A percentile compares a stretch with the other conserved stretches of the same genome.
Evolutionary conservation across 1,140 invertebrate genomes (phyloP).

Genomic region (Bombus sylvicola): DNA sequence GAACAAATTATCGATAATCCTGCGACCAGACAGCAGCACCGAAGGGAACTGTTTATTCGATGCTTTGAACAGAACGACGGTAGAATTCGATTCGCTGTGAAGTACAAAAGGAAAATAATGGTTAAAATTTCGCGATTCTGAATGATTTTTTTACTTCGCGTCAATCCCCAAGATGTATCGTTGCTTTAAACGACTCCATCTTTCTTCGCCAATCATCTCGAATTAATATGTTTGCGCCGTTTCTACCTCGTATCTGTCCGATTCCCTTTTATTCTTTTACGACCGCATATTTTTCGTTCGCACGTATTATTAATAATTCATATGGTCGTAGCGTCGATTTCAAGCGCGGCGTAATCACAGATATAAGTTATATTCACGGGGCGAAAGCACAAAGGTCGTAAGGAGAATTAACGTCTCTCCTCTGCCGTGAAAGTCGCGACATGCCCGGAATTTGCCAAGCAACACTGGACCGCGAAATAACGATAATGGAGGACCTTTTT

Average conservation of each 20-base stretch:
- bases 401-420: conserved; percentile 55
- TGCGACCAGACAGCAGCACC: not conserved
- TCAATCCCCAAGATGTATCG: not conserved
- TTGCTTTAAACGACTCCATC: not conserved
- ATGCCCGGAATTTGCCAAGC: conserved; percentile 37
- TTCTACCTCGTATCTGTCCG: not conserved
- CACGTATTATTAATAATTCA: conserved; percentile 50
- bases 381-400: conserved; percentile 37
- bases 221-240: conserved; percentile 3
- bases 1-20: conserved; percentile 50
- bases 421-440: conserved; percentile 28
- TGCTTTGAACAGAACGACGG: conserved; percentile 15
- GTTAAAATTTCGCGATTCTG: not conserved
- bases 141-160: not conserved
- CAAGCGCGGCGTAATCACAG: conserved; percentile 10
- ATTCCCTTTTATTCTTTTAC: not conserved
- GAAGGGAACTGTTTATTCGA: conserved; percentile 34
- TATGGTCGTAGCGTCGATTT: conserved; percentile 46
- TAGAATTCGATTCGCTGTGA: not conserved
- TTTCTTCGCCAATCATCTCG: conserved; percentile 1
- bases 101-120: not conserved
- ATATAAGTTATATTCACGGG: conserved; percentile 51
- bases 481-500: conserved; percentile 6
- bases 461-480: conserved; percentile 30
- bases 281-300: not conserved